These are phyloP conservation scores for Bombus ignitus DNA, from an alignment of 1,140 invertebrate species.

Conservation along the genomic window DNA sequence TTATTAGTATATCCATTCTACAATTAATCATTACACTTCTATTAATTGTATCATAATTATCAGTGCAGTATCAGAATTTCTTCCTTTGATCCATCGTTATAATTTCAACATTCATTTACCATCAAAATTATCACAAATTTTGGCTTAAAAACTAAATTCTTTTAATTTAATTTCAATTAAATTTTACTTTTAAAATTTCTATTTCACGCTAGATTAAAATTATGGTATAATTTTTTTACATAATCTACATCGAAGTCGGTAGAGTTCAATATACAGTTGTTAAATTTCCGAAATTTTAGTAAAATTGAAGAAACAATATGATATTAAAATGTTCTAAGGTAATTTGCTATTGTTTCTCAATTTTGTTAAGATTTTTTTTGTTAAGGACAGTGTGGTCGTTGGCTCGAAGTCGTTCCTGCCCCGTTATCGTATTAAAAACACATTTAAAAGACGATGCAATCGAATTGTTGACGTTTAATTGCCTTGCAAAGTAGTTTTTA, in stretches of 20 bases:
- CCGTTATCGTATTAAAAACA: background rate
- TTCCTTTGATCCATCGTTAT: background rate
- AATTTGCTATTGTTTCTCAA: background rate
- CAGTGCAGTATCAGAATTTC: background rate
- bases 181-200: too few species aligned
- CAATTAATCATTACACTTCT: background rate
- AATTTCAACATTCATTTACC: background rate
- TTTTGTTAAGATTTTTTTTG: background rate
- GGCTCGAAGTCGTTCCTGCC: too few species aligned
- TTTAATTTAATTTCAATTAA: too few species aligned
- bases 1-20: constrained; percentile 2
- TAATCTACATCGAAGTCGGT: too few species aligned
- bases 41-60: background rate
- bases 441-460: background rate
- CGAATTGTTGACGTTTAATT: constrained; percentile 1
- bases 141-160: background rate
- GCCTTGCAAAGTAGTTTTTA: background rate
- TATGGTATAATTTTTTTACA: too few species aligned
- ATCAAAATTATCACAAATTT: background rate
- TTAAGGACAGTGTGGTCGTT: too few species aligned
- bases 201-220: too few species aligned
- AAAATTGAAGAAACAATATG: too few species aligned
- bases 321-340: too few species aligned
- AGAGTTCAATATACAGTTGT: too few species aligned
- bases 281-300: too few species aligned